These are phyloP conservation scores for Drosophila biarmipes DNA, from an alignment of 1,140 invertebrate species.

Conservation along the genomic window DNA sequence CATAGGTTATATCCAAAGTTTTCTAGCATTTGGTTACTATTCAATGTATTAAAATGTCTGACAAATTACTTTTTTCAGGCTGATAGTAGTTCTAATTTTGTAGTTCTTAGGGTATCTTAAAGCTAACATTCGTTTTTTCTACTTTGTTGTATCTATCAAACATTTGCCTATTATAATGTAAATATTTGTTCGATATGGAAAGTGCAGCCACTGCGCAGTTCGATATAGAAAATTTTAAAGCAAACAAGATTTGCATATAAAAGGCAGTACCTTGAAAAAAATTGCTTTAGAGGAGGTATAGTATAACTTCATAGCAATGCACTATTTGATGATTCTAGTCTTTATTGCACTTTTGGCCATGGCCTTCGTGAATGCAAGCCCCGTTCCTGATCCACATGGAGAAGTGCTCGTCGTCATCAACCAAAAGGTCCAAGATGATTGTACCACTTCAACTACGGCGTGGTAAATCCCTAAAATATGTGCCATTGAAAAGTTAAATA, in stretches of 20 bases:
- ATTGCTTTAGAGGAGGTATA: neutral
- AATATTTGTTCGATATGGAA: neutral
- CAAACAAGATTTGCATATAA: neutral
- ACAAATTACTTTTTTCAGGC: neutral
- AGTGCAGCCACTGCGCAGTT: constrained; percentile 8
- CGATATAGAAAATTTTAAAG: neutral
- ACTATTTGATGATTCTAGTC: neutral
- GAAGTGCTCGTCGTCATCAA: neutral
- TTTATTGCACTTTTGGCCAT: neutral
- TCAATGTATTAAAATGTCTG: no score
- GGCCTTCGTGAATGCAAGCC: neutral
- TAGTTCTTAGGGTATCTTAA: neutral
- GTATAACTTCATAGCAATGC: neutral
- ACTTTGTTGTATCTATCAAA: neutral
- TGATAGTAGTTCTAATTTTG: no score
- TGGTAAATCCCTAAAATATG: no score
- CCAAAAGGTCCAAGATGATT: neutral
- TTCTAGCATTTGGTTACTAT: no score
- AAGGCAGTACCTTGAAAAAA: neutral
- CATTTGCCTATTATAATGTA: neutral
- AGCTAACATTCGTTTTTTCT: no score
- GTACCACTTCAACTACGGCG: no score
- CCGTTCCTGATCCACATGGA: neutral
- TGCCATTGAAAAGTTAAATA: no score
- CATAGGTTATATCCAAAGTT: no score